These are phyloP conservation scores for Zaprionus obscuricornis DNA, from an alignment of 2,888 invertebrate species.

Conservation along the genomic window DNA sequence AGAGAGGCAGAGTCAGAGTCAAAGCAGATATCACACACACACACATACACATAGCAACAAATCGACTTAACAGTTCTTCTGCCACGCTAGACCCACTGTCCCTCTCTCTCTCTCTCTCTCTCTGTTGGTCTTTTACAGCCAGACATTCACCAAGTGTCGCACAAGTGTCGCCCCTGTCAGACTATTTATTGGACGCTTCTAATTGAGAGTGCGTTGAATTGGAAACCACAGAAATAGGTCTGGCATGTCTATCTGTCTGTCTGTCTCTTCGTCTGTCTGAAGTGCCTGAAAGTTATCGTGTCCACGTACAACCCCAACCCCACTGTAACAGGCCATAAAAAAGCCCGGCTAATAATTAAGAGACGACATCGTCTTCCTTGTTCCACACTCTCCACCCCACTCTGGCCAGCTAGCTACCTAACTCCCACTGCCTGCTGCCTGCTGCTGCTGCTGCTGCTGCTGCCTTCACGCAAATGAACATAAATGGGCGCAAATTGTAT, in stretches of 20 bases:
- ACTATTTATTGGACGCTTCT: conserved; percentile 73
- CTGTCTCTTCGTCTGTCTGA: conserved; percentile 6
- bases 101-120: too few species aligned
- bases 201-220: conserved; percentile 78
- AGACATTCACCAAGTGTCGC: conserved; percentile 50
- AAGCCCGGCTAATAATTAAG: conserved; percentile 75
- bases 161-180: conserved; percentile 61
- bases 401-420: too few species aligned
- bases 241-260: conserved; percentile 31
- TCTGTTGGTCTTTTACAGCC: too few species aligned
- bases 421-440: too few species aligned
- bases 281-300: conserved; percentile 49
- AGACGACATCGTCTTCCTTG: conserved; percentile 19
- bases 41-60: neutral
- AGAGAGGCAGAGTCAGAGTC: too few species aligned
- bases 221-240: conserved; percentile 74
- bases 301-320: conserved; percentile 44
- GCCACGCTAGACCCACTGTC: too few species aligned
- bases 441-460: too few species aligned
- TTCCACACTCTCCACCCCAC: conserved; percentile 6
- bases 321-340: conserved; percentile 60
- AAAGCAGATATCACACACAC: conserved; percentile 30
- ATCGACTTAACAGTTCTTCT: neutral
- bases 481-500: conserved; percentile 71
- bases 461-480: conserved; percentile 63